Percentiles rank a stretch among this genome's conserved stretches.
These are phyloP conservation scores for Cataglyphis cursor DNA, from an alignment of 2,888 invertebrate genomes.

Conservation along the genomic window DNA sequence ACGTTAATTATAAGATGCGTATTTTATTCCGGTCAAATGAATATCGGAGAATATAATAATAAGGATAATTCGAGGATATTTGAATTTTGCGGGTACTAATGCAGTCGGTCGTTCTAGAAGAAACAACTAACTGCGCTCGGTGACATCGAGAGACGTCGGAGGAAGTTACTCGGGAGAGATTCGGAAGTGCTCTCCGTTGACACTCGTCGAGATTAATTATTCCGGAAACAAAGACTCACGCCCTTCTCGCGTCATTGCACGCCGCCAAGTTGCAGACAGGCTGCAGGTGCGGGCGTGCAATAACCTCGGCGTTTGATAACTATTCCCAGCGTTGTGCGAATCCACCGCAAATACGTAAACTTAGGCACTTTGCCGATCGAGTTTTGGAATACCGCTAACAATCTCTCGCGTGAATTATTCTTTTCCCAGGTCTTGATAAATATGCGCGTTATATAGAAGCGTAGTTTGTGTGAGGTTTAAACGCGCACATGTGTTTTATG, in stretches of 20 bases:
- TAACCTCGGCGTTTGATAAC: slow-evolving; percentile 57
- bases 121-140: slow-evolving; percentile 64
- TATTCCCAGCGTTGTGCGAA: slow-evolving; percentile 41
- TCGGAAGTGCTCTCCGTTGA: slow-evolving; percentile 64
- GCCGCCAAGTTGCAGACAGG: slow-evolving; percentile 55
- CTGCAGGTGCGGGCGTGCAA: slow-evolving; percentile 55
- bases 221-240: slow-evolving; percentile 75
- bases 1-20: background rate
- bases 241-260: slow-evolving; percentile 54
- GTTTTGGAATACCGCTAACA: slow-evolving; percentile 33
- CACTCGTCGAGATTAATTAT: slow-evolving; percentile 78
- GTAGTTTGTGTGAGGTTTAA: background rate
- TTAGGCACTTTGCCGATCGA: slow-evolving; percentile 52
- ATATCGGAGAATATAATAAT: background rate
- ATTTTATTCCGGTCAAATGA: background rate
- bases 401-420: background rate
- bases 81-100: slow-evolving; percentile 18
- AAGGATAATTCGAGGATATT: background rate
- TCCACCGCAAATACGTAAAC: slow-evolving; percentile 55
- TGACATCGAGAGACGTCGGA: slow-evolving; percentile 68
- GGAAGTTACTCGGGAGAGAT: slow-evolving; percentile 58
- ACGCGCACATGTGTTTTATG: background rate
- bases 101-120: slow-evolving; percentile 46
- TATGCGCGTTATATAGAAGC: background rate
- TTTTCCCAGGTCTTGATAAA: background rate